Evolutionary conservation across 1,140 invertebrate genomes (phyloP).

Genomic region (Paraescarpia echinospica): DNA sequence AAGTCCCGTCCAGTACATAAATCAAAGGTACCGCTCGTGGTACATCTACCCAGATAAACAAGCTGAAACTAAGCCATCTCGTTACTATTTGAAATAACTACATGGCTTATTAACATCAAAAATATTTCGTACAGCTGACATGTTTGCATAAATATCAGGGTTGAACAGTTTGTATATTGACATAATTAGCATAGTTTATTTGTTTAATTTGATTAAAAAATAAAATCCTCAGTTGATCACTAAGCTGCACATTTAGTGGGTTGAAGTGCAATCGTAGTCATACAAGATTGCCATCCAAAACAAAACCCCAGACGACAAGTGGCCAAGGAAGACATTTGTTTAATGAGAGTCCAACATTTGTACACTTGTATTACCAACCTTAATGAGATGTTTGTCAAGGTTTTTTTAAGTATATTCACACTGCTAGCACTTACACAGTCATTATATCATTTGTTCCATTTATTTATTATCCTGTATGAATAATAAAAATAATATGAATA

Average conservation of each 20-base stretch:
- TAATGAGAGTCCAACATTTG: too few species aligned
- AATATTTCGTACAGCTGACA: background rate
- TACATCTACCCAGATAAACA: background rate
- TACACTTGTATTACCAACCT: too few species aligned
- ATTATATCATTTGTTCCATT: background rate
- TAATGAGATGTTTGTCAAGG: too few species aligned
- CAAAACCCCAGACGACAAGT: too few species aligned
- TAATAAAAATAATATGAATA: background rate
- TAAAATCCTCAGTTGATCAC: background rate
- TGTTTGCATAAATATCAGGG: background rate
- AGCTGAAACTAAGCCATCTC: background rate
- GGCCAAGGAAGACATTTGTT: too few species aligned
- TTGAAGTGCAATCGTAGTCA: background rate
- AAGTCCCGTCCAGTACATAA: background rate
- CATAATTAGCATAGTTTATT: background rate
- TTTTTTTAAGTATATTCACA: background rate
- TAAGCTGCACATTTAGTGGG: background rate
- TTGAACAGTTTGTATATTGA: background rate
- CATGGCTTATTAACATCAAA: background rate
- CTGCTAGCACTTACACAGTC: background rate
- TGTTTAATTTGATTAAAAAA: background rate
- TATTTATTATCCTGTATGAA: background rate
- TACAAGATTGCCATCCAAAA: too few species aligned
- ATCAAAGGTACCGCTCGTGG: background rate
- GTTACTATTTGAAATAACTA: background rate